Evolutionary conservation across 2,888 invertebrate genomes (phyloP).

Genomic region (Brenthis hecate): DNA sequence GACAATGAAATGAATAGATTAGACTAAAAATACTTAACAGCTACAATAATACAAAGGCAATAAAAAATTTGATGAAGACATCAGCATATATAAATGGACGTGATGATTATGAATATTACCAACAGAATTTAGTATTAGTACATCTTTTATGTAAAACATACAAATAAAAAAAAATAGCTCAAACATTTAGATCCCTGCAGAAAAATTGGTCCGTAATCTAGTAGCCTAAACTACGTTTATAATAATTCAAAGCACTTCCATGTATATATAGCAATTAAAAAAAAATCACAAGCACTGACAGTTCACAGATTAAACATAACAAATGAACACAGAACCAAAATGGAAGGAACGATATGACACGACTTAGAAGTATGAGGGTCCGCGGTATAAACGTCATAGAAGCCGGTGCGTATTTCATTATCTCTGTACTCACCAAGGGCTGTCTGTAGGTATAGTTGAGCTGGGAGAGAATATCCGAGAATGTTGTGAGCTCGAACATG

Average conservation of each 20-base stretch:
- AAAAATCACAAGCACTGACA: conserved; percentile 14
- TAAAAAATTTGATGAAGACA: conserved; percentile 12
- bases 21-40: conserved; percentile 29
- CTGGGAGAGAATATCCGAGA: conserved; percentile 91
- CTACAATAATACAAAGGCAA: conserved; percentile 20
- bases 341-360: conserved; percentile 55
- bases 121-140: not conserved
- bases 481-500: conserved; percentile 92
- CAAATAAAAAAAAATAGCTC: no score
- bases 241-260: not conserved
- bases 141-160: no score
- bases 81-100: conserved; percentile 1
- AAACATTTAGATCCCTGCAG: no score
- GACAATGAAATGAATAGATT: conserved; percentile 31
- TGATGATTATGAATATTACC: not conserved
- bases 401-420: conserved; percentile 76
- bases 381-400: conserved; percentile 77
- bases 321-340: conserved; percentile 58
- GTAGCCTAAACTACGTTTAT: not conserved
- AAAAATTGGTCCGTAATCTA: no score
- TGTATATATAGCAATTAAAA: conserved; percentile 6
- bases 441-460: conserved; percentile 91
- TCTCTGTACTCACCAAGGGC: conserved; percentile 91
- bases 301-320: conserved; percentile 62
- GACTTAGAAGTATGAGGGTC: conserved; percentile 62